Base-by-base conservation (phyloP, 1,140 invertebrate genomes). In the Drosophila leontia region DNA sequence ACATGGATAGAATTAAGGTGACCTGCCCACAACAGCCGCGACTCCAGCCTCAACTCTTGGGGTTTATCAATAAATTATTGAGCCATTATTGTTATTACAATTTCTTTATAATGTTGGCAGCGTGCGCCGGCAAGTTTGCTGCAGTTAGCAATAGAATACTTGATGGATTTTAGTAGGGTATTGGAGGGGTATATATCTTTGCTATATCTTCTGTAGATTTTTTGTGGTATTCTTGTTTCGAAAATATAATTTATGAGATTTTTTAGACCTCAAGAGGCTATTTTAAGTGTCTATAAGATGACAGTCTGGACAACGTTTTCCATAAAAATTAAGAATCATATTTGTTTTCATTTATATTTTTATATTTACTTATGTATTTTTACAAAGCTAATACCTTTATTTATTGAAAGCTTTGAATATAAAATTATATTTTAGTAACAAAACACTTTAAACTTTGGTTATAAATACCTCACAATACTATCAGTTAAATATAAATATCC, bases 21-120 rank as follows among this genome's bases (percentile, higher is more conserved):
- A 80, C 77, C 84, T 87, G 80, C 84, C 84, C 72, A 77, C 77
- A 70, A 70, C 51, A 58, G 63, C 67, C 51, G 65, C 58, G 67
- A 79, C 70, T 83, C 53, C 53, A 56, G 53, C 35, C 53, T 47
- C 82, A 75, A 70, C 69, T 81, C 60, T 56, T 19, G 71, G 55
- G 82, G 82, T 91, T 90, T 90, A 90, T 90, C 85, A 90, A 90
- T 91, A 90, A 90, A 90, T 90, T 90, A 90, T 90, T 90, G 86
- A 90, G 85, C 85, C 85, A 90, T 90, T 90, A 90, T 90, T 90
- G 82, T 90, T 90, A 90, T 91, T 90, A 90, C 85, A 90, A 90
- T 90, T 90, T 90, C 85, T 90, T 90, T 90, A 90, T 90, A 90
- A 90, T 90, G 85, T 85, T 85, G 75, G 65, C 85, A 85, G 85